Base-by-base conservation (phyloP, 1,140 invertebrate species). In the Aethina tumida region DNA sequence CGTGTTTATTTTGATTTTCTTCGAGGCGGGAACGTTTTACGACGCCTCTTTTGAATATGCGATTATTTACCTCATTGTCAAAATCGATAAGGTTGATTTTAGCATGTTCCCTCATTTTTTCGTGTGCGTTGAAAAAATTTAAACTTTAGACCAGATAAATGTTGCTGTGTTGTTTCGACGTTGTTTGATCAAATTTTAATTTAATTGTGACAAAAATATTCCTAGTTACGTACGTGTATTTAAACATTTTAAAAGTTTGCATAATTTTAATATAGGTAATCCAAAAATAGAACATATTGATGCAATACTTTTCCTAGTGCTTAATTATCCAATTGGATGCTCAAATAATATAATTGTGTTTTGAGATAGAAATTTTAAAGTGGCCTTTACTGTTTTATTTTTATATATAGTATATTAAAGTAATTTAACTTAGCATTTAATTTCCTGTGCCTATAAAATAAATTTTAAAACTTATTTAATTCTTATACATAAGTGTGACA, bases 1-100 rank as follows among this genome's bases (percentile, higher is more conserved):
- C 34, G 30, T 20, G 28, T 47, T 47, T 50, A 50, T 50, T 49
- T 52, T 50, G 41, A 43, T 50, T 45, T 41, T 50, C 20, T 50
- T 41, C 42, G 50, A 49, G 41, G 50, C 50, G 50, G 47, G 50
- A 53, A 50, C 13, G 28, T 13, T 19, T 16, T 28, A n/a, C 22
- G 19, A 35, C 32, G 16, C 30, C 22, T 34, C 12, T 26, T 34
- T 27, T 34, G 12, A 13, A 20, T n/a, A 43, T 6, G 26, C 15
- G 22, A 39, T 27, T 28, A n/a, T 37, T 36, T 37, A 15, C 26
- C 24, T 37, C 24, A 39, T 39, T 39, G 12, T 9, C 16, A 31
- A 31, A 35, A 35, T 41, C 32, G 27, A 41, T 41, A 45, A 32
- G 34, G 43, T 21, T 27, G 19, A 36, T 24, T 26, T 41, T 45